A percentile compares a stretch with the other conserved stretches of the same genome.
These are phyloP conservation scores for Xestia xanthographa DNA, from an alignment of 2,888 invertebrate genomes.

Conservation along the genomic window DNA sequence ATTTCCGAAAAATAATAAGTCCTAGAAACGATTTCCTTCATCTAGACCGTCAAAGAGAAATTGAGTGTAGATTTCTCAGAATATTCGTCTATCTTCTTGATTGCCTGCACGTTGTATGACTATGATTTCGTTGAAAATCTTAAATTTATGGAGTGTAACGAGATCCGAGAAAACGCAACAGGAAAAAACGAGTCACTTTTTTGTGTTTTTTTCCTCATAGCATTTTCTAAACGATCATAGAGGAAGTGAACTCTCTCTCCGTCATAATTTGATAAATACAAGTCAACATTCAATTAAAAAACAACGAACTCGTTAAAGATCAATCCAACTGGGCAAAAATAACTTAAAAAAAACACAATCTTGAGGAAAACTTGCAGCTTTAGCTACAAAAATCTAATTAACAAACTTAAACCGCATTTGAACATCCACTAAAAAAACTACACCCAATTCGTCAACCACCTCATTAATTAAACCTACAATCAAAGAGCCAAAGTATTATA, in stretches of 20 bases:
- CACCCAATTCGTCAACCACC: conserved; percentile 25
- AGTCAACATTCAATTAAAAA: not conserved
- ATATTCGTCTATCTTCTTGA: conserved; percentile 23
- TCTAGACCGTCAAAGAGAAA: conserved; percentile 43
- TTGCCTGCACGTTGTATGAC: conserved; percentile 12
- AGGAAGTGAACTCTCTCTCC: not conserved
- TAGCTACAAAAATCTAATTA: not conserved
- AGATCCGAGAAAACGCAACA: conserved; percentile 3
- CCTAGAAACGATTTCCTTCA: conserved; percentile 22
- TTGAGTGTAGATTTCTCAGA: conserved; percentile 36
- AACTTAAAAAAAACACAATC: not conserved
- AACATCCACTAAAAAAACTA: conserved; percentile 15
- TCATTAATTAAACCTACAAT: conserved; percentile 58
- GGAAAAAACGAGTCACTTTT: not conserved
- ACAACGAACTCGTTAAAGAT: not conserved
- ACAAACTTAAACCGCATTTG: not conserved
- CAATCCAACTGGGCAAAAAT: not conserved
- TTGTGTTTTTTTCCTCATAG: not conserved
- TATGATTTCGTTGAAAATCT: conserved; percentile 39
- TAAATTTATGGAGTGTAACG: conserved; percentile 3
- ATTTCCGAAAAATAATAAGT: conserved; percentile 1
- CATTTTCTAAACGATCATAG: not conserved
- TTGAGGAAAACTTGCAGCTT: not conserved
- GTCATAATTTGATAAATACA: not conserved
- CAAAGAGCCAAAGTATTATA: conserved; percentile 35